phyloP scores from a whole-genome alignment of 2,888 invertebrate species.

The Brenthis hecate region DNA sequence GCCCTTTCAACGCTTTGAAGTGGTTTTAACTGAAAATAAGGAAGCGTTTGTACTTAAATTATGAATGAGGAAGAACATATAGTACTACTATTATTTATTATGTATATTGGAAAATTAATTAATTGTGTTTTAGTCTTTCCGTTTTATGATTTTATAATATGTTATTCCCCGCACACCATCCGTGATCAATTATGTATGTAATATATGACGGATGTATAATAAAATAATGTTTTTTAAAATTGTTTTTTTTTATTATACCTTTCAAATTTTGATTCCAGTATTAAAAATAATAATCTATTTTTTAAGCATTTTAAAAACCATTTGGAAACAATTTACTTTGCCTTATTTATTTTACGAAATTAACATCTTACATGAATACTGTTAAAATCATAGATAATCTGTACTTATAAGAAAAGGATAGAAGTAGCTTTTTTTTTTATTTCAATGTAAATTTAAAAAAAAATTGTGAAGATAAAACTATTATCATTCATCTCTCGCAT shows the following conservation, averaged over 20 bases:
- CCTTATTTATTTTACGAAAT: no score
- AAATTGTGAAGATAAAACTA: not conserved
- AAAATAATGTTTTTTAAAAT: not conserved
- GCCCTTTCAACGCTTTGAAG: not conserved
- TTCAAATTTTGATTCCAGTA: not conserved
- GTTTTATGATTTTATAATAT: constrained; percentile 7
- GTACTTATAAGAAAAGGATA: no score
- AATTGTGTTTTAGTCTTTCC: not conserved
- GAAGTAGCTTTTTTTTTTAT: no score
- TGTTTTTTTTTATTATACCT: not conserved
- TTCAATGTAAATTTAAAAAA: no score
- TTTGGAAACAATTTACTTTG: no score
- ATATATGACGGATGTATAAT: not conserved
- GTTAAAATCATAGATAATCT: no score
- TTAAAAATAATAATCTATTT: no score
- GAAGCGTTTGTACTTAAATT: constrained; percentile 4
- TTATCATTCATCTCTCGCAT: constrained; percentile 3
- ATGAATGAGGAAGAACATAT: constrained; percentile 2
- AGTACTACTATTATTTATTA: not conserved
- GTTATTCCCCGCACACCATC: constrained; percentile 26
- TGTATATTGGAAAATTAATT: not conserved
- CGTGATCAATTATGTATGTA: constrained; percentile 2
- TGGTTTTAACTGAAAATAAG: constrained; percentile 7
- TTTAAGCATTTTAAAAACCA: no score
- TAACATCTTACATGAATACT: no score